Percentiles rank a stretch among this genome's conserved stretches.
phyloP scores from a whole-genome alignment of 2,113 vertebrate species.

The Numida meleagris region DNA sequence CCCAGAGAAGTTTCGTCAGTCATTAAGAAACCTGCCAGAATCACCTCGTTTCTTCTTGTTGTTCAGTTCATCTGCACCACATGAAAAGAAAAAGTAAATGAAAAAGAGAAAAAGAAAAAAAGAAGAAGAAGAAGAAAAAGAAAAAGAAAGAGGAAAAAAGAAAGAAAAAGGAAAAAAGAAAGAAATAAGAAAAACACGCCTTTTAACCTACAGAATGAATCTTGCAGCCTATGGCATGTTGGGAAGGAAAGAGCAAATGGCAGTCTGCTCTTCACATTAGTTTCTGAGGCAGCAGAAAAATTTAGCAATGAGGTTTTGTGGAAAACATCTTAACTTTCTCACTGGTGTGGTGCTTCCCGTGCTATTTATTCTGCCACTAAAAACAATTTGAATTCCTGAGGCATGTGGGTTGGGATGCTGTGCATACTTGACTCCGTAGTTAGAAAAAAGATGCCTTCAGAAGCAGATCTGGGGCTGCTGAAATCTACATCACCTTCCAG shows the following conservation, averaged over 20 bases:
- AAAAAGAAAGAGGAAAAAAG: too few relatives aligned
- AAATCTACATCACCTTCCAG: neutral
- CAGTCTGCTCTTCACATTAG: neutral
- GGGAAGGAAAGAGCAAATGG: neutral
- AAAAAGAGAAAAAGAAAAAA: too few relatives aligned
- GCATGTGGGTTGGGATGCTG: neutral
- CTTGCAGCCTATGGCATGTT: neutral
- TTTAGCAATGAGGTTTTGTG: neutral
- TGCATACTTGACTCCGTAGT: neutral
- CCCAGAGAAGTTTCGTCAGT: neutral
- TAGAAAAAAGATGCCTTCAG: neutral
- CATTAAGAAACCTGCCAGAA: neutral
- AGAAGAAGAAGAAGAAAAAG: too few relatives aligned
- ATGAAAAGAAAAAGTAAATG: neutral
- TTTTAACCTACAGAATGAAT: neutral
- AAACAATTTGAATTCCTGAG: slow-evolving; percentile 7
- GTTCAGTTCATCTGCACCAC: neutral
- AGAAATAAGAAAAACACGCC: neutral
- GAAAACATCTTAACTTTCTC: neutral
- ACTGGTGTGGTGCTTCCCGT: neutral
- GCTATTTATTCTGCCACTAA: neutral
- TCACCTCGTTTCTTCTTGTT: neutral
- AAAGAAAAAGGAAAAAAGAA: too few relatives aligned
- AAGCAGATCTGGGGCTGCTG: neutral
- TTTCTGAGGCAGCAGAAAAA: neutral